Evolutionary conservation across 2,797 vertebrate genomes (phyloP).

Genomic region (Cossypha heuglini): DNA sequence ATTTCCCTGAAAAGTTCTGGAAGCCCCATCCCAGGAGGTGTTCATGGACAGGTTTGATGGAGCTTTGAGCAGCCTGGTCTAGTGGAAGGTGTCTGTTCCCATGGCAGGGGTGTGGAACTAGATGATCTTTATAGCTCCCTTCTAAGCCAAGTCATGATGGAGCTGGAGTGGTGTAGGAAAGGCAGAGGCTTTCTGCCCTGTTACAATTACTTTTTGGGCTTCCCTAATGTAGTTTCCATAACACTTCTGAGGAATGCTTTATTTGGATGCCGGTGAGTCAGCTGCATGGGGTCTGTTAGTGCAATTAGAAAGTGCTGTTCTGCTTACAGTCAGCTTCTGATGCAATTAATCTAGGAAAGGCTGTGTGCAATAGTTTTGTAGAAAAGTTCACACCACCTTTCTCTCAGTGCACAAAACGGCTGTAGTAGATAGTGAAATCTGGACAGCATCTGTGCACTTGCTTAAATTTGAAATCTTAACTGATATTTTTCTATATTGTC

Average conservation of each 20-base stretch:
- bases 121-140: neutral
- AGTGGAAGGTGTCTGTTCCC: neutral
- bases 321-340: neutral
- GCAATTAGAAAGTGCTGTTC: neutral
- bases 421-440: neutral
- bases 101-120: rapidly evolving
- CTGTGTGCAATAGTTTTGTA: neutral
- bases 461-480: neutral
- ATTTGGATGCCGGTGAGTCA: neutral
- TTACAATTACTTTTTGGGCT: neutral
- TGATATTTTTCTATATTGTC: neutral
- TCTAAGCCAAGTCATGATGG: neutral
- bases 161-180: neutral
- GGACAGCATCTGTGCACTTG: neutral
- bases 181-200: neutral
- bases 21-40: neutral
- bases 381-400: neutral
- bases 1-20: neutral
- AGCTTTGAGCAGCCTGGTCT: neutral
- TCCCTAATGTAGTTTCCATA: rapidly evolving
- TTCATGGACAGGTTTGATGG: neutral
- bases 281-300: neutral
- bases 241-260: neutral
- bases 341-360: neutral
- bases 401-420: neutral